Evolutionary conservation across 2,113 vertebrate genomes (phyloP).

Genomic region (Chaetops frenatus): DNA sequence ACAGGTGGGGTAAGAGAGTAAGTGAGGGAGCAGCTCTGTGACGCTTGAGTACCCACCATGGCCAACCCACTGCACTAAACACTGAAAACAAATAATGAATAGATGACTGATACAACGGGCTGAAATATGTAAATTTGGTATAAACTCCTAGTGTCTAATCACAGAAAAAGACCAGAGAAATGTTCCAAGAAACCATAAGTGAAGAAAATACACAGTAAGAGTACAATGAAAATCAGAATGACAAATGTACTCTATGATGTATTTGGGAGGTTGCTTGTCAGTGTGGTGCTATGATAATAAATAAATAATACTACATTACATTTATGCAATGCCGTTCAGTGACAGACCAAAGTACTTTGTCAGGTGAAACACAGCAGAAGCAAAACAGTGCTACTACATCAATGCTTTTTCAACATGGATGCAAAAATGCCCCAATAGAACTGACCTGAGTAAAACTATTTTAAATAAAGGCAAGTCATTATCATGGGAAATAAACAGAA

Average conservation of each 20-base stretch:
- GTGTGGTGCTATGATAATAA: not conserved
- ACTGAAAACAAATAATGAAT: not conserved
- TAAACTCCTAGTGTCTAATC: not conserved
- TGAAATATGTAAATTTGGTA: not conserved
- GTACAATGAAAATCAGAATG: not conserved
- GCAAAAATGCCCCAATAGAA: not conserved
- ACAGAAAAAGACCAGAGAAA: not conserved
- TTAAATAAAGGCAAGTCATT: not conserved
- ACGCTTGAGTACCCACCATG: not conserved
- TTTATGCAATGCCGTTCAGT: not conserved
- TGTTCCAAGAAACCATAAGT: not conserved
- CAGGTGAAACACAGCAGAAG: not conserved
- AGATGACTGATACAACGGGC: not conserved
- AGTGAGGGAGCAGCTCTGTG: not conserved
- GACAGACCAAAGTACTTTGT: not conserved
- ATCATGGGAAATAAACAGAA: not conserved
- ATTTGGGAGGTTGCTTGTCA: not conserved
- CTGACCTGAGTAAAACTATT: not conserved
- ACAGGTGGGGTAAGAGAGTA: accelerated
- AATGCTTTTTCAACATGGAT: not conserved
- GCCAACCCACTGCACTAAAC: not conserved
- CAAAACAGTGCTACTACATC: not conserved
- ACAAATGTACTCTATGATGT: not conserved
- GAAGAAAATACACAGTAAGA: not conserved
- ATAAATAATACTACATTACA: not conserved